A percentile compares a stretch with the other conserved stretches of the same genome.
Evolutionary conservation across 2,797 vertebrate species (phyloP).

Genomic region (Sebastes kiyomatsui): DNA sequence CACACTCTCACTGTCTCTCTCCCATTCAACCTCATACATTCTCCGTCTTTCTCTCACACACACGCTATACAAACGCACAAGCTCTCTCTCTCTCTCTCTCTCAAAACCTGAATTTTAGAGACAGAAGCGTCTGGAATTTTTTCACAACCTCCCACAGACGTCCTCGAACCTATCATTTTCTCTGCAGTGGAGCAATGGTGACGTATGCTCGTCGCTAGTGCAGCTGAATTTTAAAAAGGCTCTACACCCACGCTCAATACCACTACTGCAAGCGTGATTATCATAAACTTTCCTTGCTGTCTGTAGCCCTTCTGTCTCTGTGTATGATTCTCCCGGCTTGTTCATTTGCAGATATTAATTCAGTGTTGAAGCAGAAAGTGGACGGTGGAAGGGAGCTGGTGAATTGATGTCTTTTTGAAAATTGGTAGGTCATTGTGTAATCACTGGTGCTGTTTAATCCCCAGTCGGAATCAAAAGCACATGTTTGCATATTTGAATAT

Average conservation of each 20-base stretch:
- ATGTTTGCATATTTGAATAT: conserved; percentile 22
- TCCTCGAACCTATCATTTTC: conserved; percentile 87
- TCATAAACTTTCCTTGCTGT: conserved; percentile 75
- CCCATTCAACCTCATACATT: conserved; percentile 41
- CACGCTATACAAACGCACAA: conserved; percentile 37
- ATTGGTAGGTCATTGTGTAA: conserved; percentile 33
- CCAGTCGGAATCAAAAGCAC: conserved; percentile 14
- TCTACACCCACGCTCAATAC: conserved; percentile 81
- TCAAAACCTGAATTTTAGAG: conserved; percentile 67
- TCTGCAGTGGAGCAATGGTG: conserved; percentile 85
- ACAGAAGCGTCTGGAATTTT: conserved; percentile 79
- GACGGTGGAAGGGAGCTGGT: conserved; percentile 6
- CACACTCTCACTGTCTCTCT: conserved; percentile 38
- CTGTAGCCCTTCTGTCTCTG: conserved; percentile 59
- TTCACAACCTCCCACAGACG: conserved; percentile 83
- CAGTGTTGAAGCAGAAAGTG: conserved; percentile 26
- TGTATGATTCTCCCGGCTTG: conserved; percentile 46
- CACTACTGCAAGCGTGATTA: conserved; percentile 83
- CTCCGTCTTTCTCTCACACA: conserved; percentile 20
- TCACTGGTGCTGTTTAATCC: conserved; percentile 33
- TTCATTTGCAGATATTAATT: conserved; percentile 56
- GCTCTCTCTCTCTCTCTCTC: neutral
- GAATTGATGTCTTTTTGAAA: conserved; percentile 28
- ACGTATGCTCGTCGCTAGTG: conserved; percentile 81
- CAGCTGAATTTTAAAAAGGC: conserved; percentile 89